A percentile compares a stretch with the other conserved stretches of the same genome.
Evolutionary conservation across 2,888 invertebrate species (phyloP).

Genomic region (Ethmia dodecea): DNA sequence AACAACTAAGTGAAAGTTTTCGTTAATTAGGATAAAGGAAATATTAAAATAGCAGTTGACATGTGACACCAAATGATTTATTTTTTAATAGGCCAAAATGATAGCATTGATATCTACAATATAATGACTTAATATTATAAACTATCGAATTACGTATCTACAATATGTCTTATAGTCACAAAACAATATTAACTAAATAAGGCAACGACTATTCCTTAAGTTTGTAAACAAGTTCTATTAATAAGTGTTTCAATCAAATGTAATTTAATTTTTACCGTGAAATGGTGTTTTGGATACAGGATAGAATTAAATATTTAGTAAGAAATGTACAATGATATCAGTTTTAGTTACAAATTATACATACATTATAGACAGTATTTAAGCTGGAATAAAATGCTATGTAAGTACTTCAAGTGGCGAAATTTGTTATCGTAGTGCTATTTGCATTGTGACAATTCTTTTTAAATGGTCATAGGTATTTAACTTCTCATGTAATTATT

Average conservation of each 20-base stretch:
- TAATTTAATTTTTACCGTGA: slow-evolving; percentile 38
- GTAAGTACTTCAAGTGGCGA: slow-evolving; percentile 11
- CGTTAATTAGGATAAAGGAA: too few species aligned
- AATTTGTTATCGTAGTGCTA: slow-evolving; percentile 8
- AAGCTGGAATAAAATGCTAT: slow-evolving; percentile 26
- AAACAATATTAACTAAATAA: slow-evolving; percentile 76
- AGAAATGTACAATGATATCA: slow-evolving; percentile 37
- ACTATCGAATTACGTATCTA: slow-evolving; percentile 68
- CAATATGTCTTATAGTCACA: slow-evolving; percentile 71
- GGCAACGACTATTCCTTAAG: slow-evolving; percentile 74
- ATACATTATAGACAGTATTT: slow-evolving; percentile 23
- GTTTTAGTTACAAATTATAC: slow-evolving; percentile 29
- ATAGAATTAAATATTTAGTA: slow-evolving; percentile 32
- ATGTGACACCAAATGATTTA: slow-evolving; percentile 76
- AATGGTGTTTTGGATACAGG: slow-evolving; percentile 38
- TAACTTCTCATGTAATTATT: too few species aligned
- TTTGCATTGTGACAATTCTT: slow-evolving; percentile 5
- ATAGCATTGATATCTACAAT: slow-evolving; percentile 74
- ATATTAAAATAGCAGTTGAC: too few species aligned
- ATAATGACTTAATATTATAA: slow-evolving; percentile 68
- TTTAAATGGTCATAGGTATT: neutral
- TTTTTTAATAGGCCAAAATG: slow-evolving; percentile 75
- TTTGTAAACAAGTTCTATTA: slow-evolving; percentile 55
- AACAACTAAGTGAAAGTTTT: too few species aligned
- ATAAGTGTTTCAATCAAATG: slow-evolving; percentile 42